These are phyloP conservation scores for Falco concolor DNA, from an alignment of 2,797 vertebrate genomes.

Conservation along the genomic window DNA sequence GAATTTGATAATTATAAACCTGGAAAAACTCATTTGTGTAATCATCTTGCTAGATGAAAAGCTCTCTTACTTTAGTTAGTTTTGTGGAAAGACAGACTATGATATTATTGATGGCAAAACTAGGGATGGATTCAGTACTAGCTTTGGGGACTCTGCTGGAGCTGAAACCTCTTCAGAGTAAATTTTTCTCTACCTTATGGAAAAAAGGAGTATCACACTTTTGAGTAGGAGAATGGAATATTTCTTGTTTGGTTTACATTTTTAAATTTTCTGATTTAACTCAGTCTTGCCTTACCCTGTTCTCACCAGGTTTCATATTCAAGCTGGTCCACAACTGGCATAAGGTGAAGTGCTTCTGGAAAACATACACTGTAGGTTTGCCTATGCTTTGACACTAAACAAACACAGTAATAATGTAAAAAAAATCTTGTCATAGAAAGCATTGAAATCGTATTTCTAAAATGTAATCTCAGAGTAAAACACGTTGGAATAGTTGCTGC, in stretches of 20 bases:
- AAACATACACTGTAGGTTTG: background rate
- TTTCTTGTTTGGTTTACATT: background rate
- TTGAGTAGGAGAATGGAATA: background rate
- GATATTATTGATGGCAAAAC: background rate
- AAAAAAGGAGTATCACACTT: background rate
- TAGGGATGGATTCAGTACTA: background rate
- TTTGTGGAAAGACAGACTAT: background rate
- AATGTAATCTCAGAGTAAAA: background rate
- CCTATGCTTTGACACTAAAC: background rate
- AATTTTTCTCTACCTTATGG: background rate
- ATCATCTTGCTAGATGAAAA: background rate
- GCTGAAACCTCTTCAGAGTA: background rate
- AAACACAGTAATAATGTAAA: background rate
- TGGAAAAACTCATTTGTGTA: background rate
- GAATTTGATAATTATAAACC: constrained; percentile 19
- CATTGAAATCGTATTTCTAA: background rate
- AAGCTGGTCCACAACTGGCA: background rate
- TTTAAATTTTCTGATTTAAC: background rate
- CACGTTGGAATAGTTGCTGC: background rate
- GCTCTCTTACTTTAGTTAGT: background rate
- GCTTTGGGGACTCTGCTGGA: background rate
- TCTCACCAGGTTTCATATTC: background rate
- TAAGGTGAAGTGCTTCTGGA: background rate
- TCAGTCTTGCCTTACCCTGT: background rate
- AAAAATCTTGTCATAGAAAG: background rate